These are phyloP conservation scores for Vannuccia rotundouncinata DNA, from an alignment of 2,888 invertebrate genomes.

Conservation along the genomic window DNA sequence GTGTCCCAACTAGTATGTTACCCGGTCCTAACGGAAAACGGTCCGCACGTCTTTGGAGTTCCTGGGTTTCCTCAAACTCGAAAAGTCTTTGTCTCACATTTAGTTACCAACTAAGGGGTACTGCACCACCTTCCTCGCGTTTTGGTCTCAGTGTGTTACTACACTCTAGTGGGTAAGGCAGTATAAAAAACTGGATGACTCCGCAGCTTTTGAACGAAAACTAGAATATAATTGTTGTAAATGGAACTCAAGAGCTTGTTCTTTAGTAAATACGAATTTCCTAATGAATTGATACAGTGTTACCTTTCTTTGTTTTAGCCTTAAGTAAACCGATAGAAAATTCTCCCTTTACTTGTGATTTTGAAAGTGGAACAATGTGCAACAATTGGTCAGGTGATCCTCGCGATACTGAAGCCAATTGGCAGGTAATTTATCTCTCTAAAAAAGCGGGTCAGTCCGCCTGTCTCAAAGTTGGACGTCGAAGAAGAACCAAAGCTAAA, in stretches of 20 bases:
- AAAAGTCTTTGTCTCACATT: slow-evolving; percentile 27
- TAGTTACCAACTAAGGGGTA: background rate
- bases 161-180: slow-evolving; percentile 5
- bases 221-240: background rate
- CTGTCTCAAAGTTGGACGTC: background rate
- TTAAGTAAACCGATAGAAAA: background rate
- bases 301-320: background rate
- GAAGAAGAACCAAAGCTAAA: background rate
- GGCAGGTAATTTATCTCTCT: background rate
- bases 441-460: background rate
- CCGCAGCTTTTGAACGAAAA: background rate
- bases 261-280: background rate
- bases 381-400: slow-evolving; percentile 13
- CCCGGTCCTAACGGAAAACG: background rate
- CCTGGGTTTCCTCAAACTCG: background rate
- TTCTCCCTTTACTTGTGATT: background rate
- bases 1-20: background rate
- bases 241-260: background rate
- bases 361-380: background rate
- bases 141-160: background rate
- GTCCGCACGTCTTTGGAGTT: slow-evolving; percentile 31
- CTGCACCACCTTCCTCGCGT: background rate
- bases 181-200: background rate
- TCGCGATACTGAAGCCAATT: slow-evolving; percentile 1
- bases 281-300: background rate